Conservation (phyloP, 2,797 vertebrate genomes). For the Siniperca undulata region DNA sequence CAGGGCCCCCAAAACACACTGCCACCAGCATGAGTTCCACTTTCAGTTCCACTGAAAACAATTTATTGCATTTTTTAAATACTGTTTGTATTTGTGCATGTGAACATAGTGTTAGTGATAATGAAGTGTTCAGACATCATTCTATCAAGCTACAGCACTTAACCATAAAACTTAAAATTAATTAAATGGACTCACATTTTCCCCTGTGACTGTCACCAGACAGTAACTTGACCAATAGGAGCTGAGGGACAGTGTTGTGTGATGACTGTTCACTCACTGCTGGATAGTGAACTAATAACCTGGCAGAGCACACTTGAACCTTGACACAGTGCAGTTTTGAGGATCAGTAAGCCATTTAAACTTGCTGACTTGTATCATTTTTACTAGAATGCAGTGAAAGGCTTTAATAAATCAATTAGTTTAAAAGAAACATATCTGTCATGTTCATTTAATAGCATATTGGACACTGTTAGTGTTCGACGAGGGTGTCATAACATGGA, state of each 20-base stretch:
- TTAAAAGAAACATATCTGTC: slow-evolving; percentile 80
- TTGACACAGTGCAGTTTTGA: slow-evolving; percentile 45
- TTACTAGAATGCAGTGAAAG: slow-evolving; percentile 53
- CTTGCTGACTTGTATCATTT: slow-evolving; percentile 74
- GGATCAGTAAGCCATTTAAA: slow-evolving; percentile 63
- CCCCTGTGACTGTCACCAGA: slow-evolving; percentile 33
- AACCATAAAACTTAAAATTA: slow-evolving; percentile 34
- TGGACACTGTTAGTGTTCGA: slow-evolving; percentile 70
- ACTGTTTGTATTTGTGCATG: neutral
- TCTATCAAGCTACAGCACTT: neutral
- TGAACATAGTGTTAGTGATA: neutral
- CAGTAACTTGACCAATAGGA: slow-evolving; percentile 34
- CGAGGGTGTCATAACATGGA: slow-evolving; percentile 74
- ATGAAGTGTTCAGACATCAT: neutral
- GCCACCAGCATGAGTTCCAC: neutral
- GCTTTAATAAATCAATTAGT: slow-evolving; percentile 70
- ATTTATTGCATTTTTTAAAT: neutral
- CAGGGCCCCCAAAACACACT: neutral
- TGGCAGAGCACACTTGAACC: slow-evolving; percentile 47
- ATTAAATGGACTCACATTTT: slow-evolving; percentile 26
- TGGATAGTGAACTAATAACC: slow-evolving; percentile 59
- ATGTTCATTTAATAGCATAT: slow-evolving; percentile 75
- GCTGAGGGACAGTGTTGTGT: slow-evolving; percentile 39
- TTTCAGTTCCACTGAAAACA: neutral
- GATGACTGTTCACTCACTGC: neutral